Base-by-base conservation (phyloP, 2,113 vertebrate genomes). In the Lepus timidus region DNA sequence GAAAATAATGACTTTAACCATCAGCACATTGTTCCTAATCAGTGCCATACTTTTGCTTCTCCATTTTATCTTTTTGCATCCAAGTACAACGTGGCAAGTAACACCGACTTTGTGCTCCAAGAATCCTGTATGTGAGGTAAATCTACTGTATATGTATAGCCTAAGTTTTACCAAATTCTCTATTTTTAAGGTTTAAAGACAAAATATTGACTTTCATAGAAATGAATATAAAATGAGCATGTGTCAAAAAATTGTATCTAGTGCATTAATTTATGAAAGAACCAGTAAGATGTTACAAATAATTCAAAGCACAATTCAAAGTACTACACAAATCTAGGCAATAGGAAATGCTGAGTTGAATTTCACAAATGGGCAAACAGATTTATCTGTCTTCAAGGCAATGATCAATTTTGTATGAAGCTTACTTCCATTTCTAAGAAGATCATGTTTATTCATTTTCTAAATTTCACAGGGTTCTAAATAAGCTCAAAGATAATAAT, bases 261-360 rank as follows among this genome's bases (percentile, higher is more conserved):
- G 70, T 51, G 10, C 22, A 76, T 58, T 89, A 93, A 67, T 79
- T 68, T 83, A 65, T 52, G 36, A 93, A 22, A 44, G 62, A 94
- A 80, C 14, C 67, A 80, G 27, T 67, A 89, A 86, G 39, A 64
- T 76, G 27, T 27, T 88, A 76, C 3, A 75, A 75, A 11, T 12
- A 33, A 16, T 58, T 81, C 52, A 88, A 88, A 93, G 13, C 3
- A 94, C 58, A 88, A 95, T 70, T 92, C 14, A 80, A 88, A 97
- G 36, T 73, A 70, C 20, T 51, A 55, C 4, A 70, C 2, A 36
- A 36, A 52, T 29, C 10, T 14, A 36, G 44, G 61, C 49, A 95
- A 68, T 23, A 86, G 62, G 58, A 6, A 92, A 92, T 33, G 17
- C 70, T 83, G 29, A 91, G 79, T 1, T 68, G 16, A 87, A 70